phyloP scores from a whole-genome alignment of 2,113 vertebrate species.

The Jacana jacana region DNA sequence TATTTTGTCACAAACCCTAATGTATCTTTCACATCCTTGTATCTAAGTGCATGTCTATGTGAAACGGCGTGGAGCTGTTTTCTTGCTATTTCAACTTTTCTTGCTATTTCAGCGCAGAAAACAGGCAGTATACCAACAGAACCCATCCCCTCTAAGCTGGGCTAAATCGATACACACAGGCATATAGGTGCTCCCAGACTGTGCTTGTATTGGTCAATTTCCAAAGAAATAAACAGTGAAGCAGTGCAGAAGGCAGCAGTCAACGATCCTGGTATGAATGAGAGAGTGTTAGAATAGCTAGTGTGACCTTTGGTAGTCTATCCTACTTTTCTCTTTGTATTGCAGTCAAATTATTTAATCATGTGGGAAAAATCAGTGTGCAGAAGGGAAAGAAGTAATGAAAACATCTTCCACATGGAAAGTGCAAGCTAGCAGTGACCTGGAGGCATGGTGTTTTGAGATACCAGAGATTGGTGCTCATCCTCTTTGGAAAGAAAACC shows the following conservation, averaged over 20 bases:
- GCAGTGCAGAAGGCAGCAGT: neutral
- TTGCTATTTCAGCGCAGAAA: neutral
- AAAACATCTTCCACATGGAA: neutral
- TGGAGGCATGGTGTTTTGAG: neutral
- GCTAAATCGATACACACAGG: accelerated
- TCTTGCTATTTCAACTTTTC: neutral
- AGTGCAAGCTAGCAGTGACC: neutral
- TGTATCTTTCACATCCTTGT: neutral
- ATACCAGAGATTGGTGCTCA: neutral
- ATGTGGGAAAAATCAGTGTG: accelerated
- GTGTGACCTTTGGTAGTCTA: neutral
- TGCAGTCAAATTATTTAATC: neutral
- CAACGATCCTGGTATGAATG: neutral
- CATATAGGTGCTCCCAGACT: neutral
- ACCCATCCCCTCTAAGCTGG: neutral
- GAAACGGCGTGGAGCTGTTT: neutral
- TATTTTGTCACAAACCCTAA: neutral
- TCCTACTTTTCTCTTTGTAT: neutral
- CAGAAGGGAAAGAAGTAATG: neutral
- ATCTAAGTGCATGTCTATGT: neutral
- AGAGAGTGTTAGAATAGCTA: neutral
- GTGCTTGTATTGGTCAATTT: neutral
- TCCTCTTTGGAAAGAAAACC: neutral
- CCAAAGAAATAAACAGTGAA: neutral
- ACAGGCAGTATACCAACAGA: neutral